phyloP scores from a whole-genome alignment of 1,140 invertebrate genomes.

The Plutomurus gul region DNA sequence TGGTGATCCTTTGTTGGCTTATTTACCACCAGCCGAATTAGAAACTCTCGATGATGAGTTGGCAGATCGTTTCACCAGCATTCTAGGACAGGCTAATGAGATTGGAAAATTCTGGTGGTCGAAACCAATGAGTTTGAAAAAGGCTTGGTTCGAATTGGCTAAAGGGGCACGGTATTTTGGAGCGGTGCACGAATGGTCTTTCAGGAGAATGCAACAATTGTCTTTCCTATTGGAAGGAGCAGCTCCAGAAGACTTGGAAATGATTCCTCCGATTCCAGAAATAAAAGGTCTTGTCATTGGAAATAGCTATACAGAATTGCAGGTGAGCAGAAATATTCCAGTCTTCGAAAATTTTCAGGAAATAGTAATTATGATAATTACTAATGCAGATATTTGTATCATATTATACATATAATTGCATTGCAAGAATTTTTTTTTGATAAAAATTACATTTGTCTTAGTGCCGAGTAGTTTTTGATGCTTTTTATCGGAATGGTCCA shows the following conservation, averaged over 20 bases:
- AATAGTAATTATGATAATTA: neutral
- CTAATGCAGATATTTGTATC: too few relatives aligned
- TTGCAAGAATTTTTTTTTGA: conserved; percentile 5
- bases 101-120: conserved; percentile 42
- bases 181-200: conserved; percentile 42
- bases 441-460: neutral
- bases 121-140: conserved; percentile 43
- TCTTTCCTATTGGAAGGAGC: conserved; percentile 43
- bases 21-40: conserved; percentile 29
- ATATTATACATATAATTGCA: too few relatives aligned
- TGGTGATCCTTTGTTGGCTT: conserved; percentile 33
- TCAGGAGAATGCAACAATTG: conserved; percentile 43
- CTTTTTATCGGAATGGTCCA: conserved; percentile 25
- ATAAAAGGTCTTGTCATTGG: conserved; percentile 44
- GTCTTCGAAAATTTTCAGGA: neutral
- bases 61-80: conserved; percentile 37
- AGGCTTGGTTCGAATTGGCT: conserved; percentile 43
- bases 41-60: conserved; percentile 40
- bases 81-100: conserved; percentile 36
- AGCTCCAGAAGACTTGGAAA: conserved; percentile 40
- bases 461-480: conserved; percentile 43
- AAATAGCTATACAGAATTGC: conserved; percentile 41
- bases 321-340: conserved; percentile 11
- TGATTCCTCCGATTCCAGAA: conserved; percentile 40
- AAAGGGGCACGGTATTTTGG: conserved; percentile 45